Conservation (phyloP, 2,797 vertebrate genomes). For the Coregonus ussuriensis region DNA sequence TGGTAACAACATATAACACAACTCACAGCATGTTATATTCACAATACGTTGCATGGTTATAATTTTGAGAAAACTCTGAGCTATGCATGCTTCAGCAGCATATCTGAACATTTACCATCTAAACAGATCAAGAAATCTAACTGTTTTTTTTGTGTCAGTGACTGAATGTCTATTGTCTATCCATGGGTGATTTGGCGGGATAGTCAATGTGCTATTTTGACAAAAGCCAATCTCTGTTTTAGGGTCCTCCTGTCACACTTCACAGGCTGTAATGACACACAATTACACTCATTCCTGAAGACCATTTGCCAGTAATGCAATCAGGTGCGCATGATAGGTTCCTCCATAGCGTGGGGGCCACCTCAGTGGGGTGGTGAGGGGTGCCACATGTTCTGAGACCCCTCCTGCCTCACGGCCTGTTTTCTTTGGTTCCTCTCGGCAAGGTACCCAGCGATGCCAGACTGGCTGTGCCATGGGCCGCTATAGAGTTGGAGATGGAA, state of each 20-base stretch:
- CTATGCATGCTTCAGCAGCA: too few species aligned
- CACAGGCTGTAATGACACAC: too few species aligned
- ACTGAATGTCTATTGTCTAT: not conserved
- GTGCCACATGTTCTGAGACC: constrained; percentile 55
- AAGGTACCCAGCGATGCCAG: constrained; percentile 53
- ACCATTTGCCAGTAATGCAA: constrained; percentile 9
- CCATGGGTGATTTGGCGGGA: not conserved
- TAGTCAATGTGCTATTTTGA: constrained; percentile 23
- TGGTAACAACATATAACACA: too few species aligned
- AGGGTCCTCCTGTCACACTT: constrained; percentile 8
- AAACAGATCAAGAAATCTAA: too few species aligned
- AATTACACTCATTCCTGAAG: constrained; percentile 55
- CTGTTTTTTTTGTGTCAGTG: too few species aligned
- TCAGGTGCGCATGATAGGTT: constrained; percentile 69
- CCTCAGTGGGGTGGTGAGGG: constrained; percentile 34
- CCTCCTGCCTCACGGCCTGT: constrained; percentile 57
- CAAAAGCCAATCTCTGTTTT: constrained; percentile 45
- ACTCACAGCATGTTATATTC: too few species aligned
- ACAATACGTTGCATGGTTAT: too few species aligned
- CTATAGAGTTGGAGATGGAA: not conserved
- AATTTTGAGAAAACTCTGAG: too few species aligned
- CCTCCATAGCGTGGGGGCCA: constrained; percentile 41
- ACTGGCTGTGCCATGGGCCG: constrained; percentile 31
- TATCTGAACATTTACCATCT: too few species aligned
- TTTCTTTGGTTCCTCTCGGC: constrained; percentile 57